A percentile compares a stretch with the other conserved stretches of the same genome.
These are phyloP conservation scores for Tricholaema leucomelas DNA, from an alignment of 2,113 vertebrate genomes.

Conservation along the genomic window DNA sequence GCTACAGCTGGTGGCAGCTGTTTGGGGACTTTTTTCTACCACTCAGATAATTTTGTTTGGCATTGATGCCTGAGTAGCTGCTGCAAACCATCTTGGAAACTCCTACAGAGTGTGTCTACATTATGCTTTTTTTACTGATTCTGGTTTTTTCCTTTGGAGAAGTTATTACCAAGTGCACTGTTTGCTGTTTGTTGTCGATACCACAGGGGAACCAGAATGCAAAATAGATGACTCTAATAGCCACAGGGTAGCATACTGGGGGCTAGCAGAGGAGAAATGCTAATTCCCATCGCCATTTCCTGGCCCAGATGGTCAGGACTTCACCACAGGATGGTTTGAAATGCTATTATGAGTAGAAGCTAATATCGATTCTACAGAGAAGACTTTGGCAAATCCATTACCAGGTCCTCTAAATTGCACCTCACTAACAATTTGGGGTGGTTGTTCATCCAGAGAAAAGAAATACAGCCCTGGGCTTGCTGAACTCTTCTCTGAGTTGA, in stretches of 20 bases:
- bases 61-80: conserved; percentile 43
- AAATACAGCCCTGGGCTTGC: conserved; percentile 12
- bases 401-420: conserved; percentile 16
- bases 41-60: conserved; percentile 62
- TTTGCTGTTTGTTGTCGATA: conserved; percentile 9
- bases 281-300: conserved; percentile 48
- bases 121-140: conserved; percentile 35
- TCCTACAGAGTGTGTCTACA: conserved; percentile 42
- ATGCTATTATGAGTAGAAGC: conserved; percentile 48
- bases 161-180: conserved; percentile 53
- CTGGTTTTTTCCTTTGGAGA: conserved; percentile 18
- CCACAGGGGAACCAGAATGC: conserved; percentile 47
- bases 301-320: conserved; percentile 62
- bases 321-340: conserved; percentile 11
- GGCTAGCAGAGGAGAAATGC: conserved; percentile 39
- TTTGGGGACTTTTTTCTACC: conserved; percentile 52
- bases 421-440: conserved; percentile 36
- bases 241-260: conserved; percentile 37
- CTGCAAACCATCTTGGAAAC: conserved; percentile 55
- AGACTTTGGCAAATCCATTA: conserved; percentile 47
- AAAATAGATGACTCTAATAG: conserved; percentile 44
- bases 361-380: conserved; percentile 50
- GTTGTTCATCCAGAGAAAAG: conserved; percentile 22
- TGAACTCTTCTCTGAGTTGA: conserved; percentile 15
- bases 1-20: conserved; percentile 60